Percentiles rank a stretch among this genome's conserved stretches.
Conservation (phyloP, 2,888 invertebrate genomes). For the Ophioninae sp. region DNA sequence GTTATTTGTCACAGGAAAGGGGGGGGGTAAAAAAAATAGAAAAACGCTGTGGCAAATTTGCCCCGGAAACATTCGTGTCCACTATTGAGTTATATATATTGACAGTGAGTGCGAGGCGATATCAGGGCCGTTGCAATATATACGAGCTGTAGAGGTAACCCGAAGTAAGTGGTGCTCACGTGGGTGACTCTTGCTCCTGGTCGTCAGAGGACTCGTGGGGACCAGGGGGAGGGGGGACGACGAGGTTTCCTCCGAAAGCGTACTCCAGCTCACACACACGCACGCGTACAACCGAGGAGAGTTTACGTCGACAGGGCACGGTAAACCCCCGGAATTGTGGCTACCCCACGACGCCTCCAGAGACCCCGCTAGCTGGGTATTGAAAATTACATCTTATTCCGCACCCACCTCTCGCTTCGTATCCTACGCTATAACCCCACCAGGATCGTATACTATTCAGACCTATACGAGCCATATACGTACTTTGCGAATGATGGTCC, state of each 20-base stretch:
- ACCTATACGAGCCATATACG: conserved; percentile 21
- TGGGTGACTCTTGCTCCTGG: conserved; percentile 2
- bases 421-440: conserved; percentile 37
- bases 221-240: not conserved
- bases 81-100: conserved; percentile 45
- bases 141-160: conserved; percentile 56
- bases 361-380: conserved; percentile 72
- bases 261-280: conserved; percentile 1
- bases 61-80: conserved; percentile 18
- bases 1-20: not conserved
- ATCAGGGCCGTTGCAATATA: conserved; percentile 65
- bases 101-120: conserved; percentile 55
- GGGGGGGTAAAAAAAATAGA: not conserved
- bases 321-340: conserved; percentile 80
- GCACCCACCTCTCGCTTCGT: conserved; percentile 62
- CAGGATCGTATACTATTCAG: conserved; percentile 47
- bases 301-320: conserved; percentile 80
- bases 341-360: conserved; percentile 72
- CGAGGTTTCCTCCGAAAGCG: conserved; percentile 67
- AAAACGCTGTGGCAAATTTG: conserved; percentile 17
- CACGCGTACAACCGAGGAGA: conserved; percentile 76
- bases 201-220: not conserved
- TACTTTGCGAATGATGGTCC: conserved; percentile 65
- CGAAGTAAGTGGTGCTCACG: not conserved
- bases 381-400: conserved; percentile 80